These are phyloP conservation scores for Platalea minor DNA, from an alignment of 2,797 vertebrate species.

Conservation along the genomic window DNA sequence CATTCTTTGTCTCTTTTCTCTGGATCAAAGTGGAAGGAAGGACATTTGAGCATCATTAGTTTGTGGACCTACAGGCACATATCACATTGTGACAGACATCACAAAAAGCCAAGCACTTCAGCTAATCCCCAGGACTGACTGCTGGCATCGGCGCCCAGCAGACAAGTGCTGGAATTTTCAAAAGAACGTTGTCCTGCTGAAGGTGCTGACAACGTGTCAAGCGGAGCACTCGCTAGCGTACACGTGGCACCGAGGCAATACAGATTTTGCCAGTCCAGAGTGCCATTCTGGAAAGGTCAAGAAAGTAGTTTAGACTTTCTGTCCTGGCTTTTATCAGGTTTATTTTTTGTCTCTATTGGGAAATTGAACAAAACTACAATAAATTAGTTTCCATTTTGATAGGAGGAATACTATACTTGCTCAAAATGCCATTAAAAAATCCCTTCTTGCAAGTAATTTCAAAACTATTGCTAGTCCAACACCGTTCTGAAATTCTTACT, in stretches of 20 bases:
- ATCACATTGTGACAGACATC: background rate
- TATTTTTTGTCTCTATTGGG: background rate
- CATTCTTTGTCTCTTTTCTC: background rate
- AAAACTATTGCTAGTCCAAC: background rate
- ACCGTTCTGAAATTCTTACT: background rate
- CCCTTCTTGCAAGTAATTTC: background rate
- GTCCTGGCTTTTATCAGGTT: background rate
- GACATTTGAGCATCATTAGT: slow-evolving; percentile 5
- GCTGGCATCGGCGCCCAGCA: background rate
- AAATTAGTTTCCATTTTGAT: background rate
- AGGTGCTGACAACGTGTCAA: slow-evolving; percentile 27
- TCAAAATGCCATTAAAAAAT: background rate
- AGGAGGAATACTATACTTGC: background rate
- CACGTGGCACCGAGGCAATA: background rate
- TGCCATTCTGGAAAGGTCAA: background rate
- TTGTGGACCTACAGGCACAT: background rate
- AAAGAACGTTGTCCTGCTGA: background rate
- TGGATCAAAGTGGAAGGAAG: background rate
- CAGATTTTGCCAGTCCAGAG: background rate
- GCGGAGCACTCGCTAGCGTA: background rate
- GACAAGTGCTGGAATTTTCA: background rate
- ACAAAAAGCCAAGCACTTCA: background rate
- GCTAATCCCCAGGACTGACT: background rate
- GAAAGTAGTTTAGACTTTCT: background rate
- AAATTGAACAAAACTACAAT: background rate